These are phyloP conservation scores for Lepus europaeus DNA, from an alignment of 2,113 vertebrate genomes.

Conservation along the genomic window DNA sequence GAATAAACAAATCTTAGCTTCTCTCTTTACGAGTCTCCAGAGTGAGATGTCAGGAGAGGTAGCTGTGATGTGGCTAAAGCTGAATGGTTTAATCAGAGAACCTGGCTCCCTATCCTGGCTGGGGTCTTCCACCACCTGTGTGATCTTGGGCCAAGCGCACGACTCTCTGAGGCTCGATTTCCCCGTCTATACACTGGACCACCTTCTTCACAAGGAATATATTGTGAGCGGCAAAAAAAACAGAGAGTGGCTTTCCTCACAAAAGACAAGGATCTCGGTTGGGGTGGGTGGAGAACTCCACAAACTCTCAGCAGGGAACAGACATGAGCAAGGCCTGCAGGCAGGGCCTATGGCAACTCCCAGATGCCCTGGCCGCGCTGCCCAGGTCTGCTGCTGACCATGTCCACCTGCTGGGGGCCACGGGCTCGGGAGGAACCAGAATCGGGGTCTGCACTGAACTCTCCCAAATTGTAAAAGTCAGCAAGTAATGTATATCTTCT, in stretches of 20 bases:
- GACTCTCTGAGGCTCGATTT: slow-evolving; percentile 2
- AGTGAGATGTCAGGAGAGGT: background rate
- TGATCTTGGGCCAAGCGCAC: background rate
- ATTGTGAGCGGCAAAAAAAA: background rate
- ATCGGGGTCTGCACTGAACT: background rate
- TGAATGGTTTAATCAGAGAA: background rate
- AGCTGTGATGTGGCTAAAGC: background rate
- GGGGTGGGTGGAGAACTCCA: background rate
- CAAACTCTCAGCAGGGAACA: background rate
- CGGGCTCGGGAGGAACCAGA: background rate
- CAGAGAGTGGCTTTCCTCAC: background rate
- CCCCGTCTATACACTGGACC: background rate
- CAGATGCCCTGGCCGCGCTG: background rate
- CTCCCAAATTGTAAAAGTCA: background rate
- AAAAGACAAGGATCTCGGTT: background rate
- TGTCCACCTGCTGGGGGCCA: background rate
- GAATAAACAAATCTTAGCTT: background rate
- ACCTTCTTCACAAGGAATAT: background rate
- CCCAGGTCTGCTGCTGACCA: background rate
- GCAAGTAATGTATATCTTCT: background rate
- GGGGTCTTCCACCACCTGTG: background rate
- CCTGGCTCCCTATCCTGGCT: background rate
- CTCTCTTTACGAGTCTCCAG: background rate
- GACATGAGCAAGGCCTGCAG: background rate
- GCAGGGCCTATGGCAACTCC: background rate